Evolutionary conservation across 2,888 invertebrate genomes (phyloP).

Genomic region (Mimas tiliae): DNA sequence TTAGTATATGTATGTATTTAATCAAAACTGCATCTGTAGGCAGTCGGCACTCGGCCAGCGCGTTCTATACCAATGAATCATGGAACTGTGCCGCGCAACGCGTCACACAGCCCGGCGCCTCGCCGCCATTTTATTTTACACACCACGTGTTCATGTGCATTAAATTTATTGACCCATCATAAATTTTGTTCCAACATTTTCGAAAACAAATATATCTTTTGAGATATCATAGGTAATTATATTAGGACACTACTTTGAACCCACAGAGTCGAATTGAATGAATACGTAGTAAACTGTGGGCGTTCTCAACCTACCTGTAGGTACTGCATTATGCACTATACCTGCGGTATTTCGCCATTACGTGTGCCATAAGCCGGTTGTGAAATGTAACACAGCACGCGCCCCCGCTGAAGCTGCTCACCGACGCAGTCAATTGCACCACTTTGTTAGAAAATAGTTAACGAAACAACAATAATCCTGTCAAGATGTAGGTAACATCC

Average conservation of each 20-base stretch:
- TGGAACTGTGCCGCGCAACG: slow-evolving; percentile 33
- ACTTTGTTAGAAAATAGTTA: slow-evolving; percentile 30
- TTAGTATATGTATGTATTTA: not conserved
- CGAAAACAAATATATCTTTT: not conserved
- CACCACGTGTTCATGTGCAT: slow-evolving; percentile 75
- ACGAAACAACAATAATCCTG: slow-evolving; percentile 2
- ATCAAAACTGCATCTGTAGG: slow-evolving; percentile 18
- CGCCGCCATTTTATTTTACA: slow-evolving; percentile 78
- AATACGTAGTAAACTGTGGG: slow-evolving; percentile 34
- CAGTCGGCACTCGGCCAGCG: slow-evolving; percentile 23
- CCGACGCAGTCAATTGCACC: slow-evolving; percentile 39
- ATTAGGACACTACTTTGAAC: too few relatives aligned
- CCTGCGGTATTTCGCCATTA: slow-evolving; percentile 76
- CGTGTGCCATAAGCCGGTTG: slow-evolving; percentile 57
- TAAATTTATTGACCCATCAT: slow-evolving; percentile 44
- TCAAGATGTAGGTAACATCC: slow-evolving; percentile 10
- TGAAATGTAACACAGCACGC: slow-evolving; percentile 48
- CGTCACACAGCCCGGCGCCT: slow-evolving; percentile 29
- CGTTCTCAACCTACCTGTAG: slow-evolving; percentile 31
- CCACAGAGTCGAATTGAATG: slow-evolving; percentile 23
- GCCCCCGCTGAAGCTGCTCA: slow-evolving; percentile 37
- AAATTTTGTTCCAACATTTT: slow-evolving; percentile 25
- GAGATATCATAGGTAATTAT: too few relatives aligned
- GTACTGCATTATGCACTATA: slow-evolving; percentile 44
- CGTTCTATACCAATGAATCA: slow-evolving; percentile 48